Percentiles rank a stretch among this genome's conserved stretches.
These are phyloP conservation scores for Dryas iulia DNA, from an alignment of 1,140 invertebrate species.

Conservation along the genomic window DNA sequence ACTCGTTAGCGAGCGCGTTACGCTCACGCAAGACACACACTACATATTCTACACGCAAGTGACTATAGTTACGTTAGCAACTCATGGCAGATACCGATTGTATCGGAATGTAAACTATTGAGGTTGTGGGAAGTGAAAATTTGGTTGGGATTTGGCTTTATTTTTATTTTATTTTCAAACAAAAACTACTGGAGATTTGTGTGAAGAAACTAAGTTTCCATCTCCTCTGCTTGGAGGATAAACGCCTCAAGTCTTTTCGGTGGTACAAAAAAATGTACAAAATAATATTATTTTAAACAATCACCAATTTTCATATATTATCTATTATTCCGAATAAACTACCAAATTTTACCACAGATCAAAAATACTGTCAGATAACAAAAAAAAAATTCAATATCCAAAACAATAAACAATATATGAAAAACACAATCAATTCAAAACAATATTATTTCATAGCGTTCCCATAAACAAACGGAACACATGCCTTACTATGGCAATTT, in stretches of 20 bases:
- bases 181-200: conserved; percentile 35
- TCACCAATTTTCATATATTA: neutral
- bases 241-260: conserved; percentile 39
- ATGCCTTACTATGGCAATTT: neutral
- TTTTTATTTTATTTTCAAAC: conserved; percentile 44
- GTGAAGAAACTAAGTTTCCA: conserved; percentile 49
- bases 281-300: neutral
- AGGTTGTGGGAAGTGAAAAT: conserved; percentile 30
- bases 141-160: conserved; percentile 55
- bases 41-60: too few relatives aligned
- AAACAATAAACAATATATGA: neutral
- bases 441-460: neutral
- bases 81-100: neutral
- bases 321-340: neutral
- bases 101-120: conserved; percentile 34
- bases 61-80: neutral
- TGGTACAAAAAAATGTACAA: conserved; percentile 25
- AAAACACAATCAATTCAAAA: conserved; percentile 13
- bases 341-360: neutral
- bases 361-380: neutral
- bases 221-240: conserved; percentile 37
- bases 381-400: neutral
- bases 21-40: too few relatives aligned
- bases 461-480: neutral
- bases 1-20: neutral